phyloP scores from a whole-genome alignment of 2,888 invertebrate genomes.

The Diaprepes abbreviatus region DNA sequence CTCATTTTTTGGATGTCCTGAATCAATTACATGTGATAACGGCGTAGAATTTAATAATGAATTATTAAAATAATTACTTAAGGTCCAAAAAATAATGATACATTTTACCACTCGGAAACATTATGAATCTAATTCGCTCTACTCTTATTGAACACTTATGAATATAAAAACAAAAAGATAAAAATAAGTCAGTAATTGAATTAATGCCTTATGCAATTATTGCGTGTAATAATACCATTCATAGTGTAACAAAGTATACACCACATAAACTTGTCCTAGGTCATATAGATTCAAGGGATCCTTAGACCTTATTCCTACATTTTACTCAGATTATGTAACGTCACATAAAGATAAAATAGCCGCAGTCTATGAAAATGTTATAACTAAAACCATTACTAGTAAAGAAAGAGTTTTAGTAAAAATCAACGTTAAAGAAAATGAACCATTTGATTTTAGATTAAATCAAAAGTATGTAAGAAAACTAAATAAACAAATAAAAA shows the following conservation, averaged over 20 bases:
- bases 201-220: constrained; percentile 11
- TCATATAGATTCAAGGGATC: too few species aligned
- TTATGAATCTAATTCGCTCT: too few species aligned
- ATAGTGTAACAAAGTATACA: not conserved
- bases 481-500: not conserved
- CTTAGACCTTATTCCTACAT: not conserved
- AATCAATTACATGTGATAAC: constrained; percentile 16
- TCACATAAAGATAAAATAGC: not conserved
- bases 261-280: too few species aligned
- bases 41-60: constrained; percentile 25
- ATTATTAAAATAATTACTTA: constrained; percentile 6
- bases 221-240: constrained; percentile 11
- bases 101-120: not conserved
- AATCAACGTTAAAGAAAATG: not conserved
- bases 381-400: too few species aligned
- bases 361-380: not conserved
- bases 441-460: too few species aligned
- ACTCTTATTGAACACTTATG: too few species aligned
- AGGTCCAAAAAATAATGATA: not conserved
- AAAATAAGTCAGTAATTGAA: too few species aligned
- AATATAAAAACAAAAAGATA: too few species aligned
- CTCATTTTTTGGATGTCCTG: constrained; percentile 20
- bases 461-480: not conserved
- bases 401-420: not conserved
- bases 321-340: not conserved